These are phyloP conservation scores for Lithophane leautieri DNA, from an alignment of 2,888 invertebrate species.

Conservation along the genomic window DNA sequence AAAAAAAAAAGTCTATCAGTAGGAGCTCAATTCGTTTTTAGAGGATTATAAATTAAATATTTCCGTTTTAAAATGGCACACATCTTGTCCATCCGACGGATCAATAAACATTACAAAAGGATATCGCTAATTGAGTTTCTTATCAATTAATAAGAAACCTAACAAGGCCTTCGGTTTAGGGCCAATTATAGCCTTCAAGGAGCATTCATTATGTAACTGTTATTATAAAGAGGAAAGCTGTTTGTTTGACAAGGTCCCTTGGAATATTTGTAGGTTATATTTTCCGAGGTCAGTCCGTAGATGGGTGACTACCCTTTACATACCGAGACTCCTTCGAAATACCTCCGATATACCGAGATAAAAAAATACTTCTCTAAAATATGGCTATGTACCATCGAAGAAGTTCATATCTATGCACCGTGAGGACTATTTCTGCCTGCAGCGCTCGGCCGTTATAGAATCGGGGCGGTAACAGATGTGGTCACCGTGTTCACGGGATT, in stretches of 20 bases:
- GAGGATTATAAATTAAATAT: too few relatives aligned
- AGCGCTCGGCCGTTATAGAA: too few relatives aligned
- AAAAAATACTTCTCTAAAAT: too few relatives aligned
- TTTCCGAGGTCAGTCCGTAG: neutral
- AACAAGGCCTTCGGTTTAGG: conserved; percentile 37
- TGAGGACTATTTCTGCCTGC: too few relatives aligned
- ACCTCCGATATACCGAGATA: too few relatives aligned
- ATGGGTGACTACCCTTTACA: neutral
- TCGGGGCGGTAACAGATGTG: too few relatives aligned
- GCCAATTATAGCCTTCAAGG: conserved; percentile 33
- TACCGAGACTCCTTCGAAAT: neutral
- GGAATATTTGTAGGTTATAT: neutral
- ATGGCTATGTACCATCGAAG: too few relatives aligned
- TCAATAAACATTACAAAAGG: conserved; percentile 42
- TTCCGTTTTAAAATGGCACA: too few relatives aligned
- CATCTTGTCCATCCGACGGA: neutral
- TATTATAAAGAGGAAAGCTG: conserved; percentile 44
- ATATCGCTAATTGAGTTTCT: conserved; percentile 40
- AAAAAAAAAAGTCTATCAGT: too few relatives aligned
- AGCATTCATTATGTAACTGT: conserved; percentile 35
- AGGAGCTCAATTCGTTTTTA: too few relatives aligned
- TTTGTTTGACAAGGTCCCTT: conserved; percentile 33
- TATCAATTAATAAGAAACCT: conserved; percentile 65
- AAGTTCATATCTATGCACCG: too few relatives aligned
- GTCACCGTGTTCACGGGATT: too few relatives aligned